phyloP scores from a whole-genome alignment of 2,113 vertebrate species.

The Cyanoderma ruficeps region DNA sequence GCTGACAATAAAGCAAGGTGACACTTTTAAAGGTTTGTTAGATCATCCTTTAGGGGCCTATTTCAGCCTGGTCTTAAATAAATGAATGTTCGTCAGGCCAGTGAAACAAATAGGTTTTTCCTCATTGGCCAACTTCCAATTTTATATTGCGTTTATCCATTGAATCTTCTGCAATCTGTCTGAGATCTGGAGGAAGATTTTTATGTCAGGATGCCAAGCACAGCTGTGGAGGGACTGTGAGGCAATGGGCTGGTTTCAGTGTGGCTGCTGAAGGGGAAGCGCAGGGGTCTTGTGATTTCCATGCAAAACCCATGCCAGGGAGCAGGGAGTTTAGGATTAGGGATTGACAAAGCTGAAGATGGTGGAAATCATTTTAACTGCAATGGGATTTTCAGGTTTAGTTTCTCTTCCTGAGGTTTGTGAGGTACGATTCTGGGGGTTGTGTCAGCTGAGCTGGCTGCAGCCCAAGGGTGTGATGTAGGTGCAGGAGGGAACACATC shows the following conservation, averaged over 20 bases:
- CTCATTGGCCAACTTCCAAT: background rate
- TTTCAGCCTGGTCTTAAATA: background rate
- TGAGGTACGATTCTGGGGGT: background rate
- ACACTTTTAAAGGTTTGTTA: conserved; percentile 7
- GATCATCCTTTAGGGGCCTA: background rate
- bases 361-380: background rate
- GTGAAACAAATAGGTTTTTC: background rate
- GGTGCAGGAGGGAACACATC: background rate
- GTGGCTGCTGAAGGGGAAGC: background rate
- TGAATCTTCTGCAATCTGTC: background rate
- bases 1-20: conserved; percentile 26
- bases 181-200: background rate
- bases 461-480: background rate
- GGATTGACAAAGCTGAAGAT: background rate
- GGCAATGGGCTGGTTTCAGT: background rate
- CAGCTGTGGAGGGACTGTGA: background rate
- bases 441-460: background rate
- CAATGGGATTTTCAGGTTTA: background rate
- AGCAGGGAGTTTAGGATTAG: background rate
- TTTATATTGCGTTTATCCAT: background rate
- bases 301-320: background rate
- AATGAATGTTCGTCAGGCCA: background rate
- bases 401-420: background rate
- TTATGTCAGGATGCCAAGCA: background rate
- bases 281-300: background rate